Evolutionary conservation across 2,113 vertebrate species (phyloP), one percentile per base, ranked within the genome.

Genomic region (Potamarius usumacintae): DNA sequence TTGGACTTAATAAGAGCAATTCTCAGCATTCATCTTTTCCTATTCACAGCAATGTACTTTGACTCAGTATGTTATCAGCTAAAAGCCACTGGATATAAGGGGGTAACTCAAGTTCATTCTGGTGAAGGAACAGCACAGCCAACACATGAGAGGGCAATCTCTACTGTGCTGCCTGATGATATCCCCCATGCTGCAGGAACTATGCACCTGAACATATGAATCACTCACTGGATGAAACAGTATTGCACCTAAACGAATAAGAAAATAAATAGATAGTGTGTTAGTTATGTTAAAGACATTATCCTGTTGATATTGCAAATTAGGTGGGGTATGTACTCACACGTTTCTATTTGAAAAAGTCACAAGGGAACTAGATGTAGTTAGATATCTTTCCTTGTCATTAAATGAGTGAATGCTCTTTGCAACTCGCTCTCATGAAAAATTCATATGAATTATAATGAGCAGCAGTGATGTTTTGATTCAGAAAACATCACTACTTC

Each of bases 251-350:
- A 86, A 85, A 65, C 50, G 57, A 89, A 83, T 85, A 82, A 85
- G 67, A 20, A 90, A 88, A 90, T 58, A 78, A 84, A 90, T 84
- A 85, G 78, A 63, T 7, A 53, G 55, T 87, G 77, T 88, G 48
- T 58, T 52, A 85, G 53, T 86, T 83, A 74, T 82, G 86, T 87
- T 88, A 86, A 86, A 90, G 17, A 82, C 79, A 86, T 79, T 86
- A 89, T 84, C 27, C 57, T 84, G 78, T 83, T 69, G 17, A 57
- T 81, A 67, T 69, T 88, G 77, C 82, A 89, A 85, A 90, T 83
- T 88, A 89, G 72, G 50, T 80, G 52, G n/a, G 83, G 76, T 81
- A 53, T 69, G 83, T 65, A 65, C 82, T 57, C 55, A n/a, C n/a
- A 9, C 52, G 55, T 30, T 76, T 50, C 48, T 76, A 25, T 76